phyloP scores from a whole-genome alignment of 2,888 invertebrate genomes.

The Noctua comes region DNA sequence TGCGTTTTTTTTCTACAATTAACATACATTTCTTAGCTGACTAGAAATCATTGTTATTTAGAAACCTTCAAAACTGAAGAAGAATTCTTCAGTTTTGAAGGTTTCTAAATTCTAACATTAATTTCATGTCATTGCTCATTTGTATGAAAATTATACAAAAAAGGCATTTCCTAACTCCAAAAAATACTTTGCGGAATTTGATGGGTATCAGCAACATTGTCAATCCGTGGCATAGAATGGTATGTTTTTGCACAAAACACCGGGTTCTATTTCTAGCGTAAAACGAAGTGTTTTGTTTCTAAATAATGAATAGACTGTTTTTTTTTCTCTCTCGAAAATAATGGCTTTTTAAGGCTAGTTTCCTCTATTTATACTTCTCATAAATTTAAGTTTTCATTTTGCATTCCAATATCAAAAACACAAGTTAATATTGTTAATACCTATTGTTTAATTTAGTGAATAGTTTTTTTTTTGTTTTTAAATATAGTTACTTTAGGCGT shows the following conservation, averaged over 20 bases:
- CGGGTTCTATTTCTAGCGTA: not conserved
- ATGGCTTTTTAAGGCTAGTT: not conserved
- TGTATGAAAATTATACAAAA: not conserved
- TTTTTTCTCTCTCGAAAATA: not conserved
- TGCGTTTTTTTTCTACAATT: not conserved
- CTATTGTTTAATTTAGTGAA: not conserved
- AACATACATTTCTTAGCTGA: not conserved
- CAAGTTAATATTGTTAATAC: too few species aligned
- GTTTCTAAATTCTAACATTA: not conserved
- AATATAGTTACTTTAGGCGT: not conserved
- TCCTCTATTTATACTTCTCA: not conserved
- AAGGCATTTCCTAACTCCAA: not conserved
- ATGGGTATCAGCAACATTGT: not conserved
- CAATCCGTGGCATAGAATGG: not conserved
- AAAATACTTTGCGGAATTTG: not conserved
- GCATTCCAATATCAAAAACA: not conserved
- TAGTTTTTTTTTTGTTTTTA: not conserved
- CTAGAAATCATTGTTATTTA: not conserved
- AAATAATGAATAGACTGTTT: not conserved
- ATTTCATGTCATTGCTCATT: not conserved
- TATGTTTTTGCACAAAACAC: not conserved
- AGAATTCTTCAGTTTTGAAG: too few species aligned
- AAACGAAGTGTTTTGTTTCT: not conserved
- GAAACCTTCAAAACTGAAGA: not conserved
- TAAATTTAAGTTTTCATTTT: not conserved